These are phyloP conservation scores for Lepidothrix coronata DNA, from an alignment of 2,113 vertebrate species.

Conservation along the genomic window DNA sequence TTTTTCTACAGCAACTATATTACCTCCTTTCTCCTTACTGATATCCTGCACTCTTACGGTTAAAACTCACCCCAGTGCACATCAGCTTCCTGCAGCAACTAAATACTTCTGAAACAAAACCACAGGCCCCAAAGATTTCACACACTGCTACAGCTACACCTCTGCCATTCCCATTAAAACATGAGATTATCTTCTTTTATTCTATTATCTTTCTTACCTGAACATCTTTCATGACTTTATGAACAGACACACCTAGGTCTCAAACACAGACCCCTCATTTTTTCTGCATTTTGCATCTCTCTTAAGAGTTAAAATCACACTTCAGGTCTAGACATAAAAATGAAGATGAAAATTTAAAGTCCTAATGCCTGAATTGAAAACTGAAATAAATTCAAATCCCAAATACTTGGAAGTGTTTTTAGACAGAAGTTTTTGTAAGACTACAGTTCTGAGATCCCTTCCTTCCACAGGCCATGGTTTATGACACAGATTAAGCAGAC, in stretches of 20 bases:
- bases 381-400: neutral
- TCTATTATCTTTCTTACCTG: neutral
- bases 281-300: neutral
- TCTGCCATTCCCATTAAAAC: neutral
- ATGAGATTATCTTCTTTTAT: neutral
- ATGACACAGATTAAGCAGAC: neutral
- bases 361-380: neutral
- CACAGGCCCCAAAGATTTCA: neutral
- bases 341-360: neutral
- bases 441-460: neutral
- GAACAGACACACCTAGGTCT: neutral
- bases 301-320: neutral
- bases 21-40: neutral
- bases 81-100: neutral
- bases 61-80: neutral
- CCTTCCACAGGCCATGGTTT: neutral
- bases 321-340: neutral
- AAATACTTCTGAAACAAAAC: neutral
- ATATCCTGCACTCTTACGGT: neutral
- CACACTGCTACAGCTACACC: neutral
- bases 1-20: neutral
- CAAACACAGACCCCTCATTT: neutral
- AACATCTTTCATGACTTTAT: neutral
- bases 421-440: neutral
- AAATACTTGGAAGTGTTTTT: neutral